Percentiles rank a stretch among this genome's conserved stretches.
Evolutionary conservation across 37 sponge, comb jelly and placozoan species (phyloP).

Genomic region (Tethya wilhelma): DNA sequence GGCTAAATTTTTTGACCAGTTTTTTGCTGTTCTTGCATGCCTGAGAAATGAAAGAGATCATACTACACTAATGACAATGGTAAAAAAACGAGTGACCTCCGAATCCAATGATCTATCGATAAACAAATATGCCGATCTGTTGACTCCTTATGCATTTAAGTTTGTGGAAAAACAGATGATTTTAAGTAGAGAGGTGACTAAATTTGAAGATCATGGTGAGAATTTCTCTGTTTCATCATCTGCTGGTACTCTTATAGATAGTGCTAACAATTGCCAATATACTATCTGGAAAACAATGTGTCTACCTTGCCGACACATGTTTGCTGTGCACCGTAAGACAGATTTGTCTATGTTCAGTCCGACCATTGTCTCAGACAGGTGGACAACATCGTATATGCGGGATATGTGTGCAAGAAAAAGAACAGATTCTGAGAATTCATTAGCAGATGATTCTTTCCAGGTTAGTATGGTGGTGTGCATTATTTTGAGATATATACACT

Average conservation of each 20-base stretch:
- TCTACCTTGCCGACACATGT: slow-evolving; percentile 66
- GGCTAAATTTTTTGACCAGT: slow-evolving; percentile 30
- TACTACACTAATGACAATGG: slow-evolving; percentile 8
- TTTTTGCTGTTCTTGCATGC: slow-evolving; percentile 1
- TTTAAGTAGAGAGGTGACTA: background rate
- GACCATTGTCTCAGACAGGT: too few relatives aligned
- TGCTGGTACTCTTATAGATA: slow-evolving; percentile 19
- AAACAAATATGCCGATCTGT: slow-evolving; percentile 17
- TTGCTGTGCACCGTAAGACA: slow-evolving; percentile 51
- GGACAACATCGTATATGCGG: too few relatives aligned
- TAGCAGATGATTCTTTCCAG: too few relatives aligned
- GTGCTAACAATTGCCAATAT: slow-evolving; percentile 26
- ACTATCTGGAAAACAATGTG: slow-evolving; percentile 40
- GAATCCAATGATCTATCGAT: slow-evolving; percentile 1
- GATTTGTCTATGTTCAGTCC: too few relatives aligned
- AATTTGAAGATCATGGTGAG: slow-evolving; percentile 8
- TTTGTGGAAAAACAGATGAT: slow-evolving; percentile 31
- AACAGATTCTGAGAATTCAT: too few relatives aligned
- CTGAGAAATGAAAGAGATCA: slow-evolving; percentile 50
- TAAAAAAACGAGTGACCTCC: background rate
- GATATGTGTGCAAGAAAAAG: too few relatives aligned
- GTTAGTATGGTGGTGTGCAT: too few relatives aligned
- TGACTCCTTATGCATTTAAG: slow-evolving; percentile 42
- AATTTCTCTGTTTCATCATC: slow-evolving; percentile 8
- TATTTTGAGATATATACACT: too few relatives aligned